A percentile compares a stretch with the other conserved stretches of the same genome.
Evolutionary conservation across 2,888 invertebrate genomes (phyloP).

Genomic region (Drosophila gaucha): DNA sequence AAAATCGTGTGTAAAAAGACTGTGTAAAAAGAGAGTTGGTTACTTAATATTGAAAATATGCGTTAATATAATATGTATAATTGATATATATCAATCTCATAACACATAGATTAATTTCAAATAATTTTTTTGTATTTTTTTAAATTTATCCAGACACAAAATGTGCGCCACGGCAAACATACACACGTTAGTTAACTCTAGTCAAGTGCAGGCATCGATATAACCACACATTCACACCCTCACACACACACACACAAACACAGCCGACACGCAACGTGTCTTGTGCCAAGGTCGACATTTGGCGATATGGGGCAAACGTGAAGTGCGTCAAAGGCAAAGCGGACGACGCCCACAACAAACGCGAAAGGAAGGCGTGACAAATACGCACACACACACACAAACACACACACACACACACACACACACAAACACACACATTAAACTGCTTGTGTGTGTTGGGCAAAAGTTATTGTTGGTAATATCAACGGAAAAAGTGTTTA

Average conservation of each 20-base stretch:
- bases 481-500: constrained; percentile 79
- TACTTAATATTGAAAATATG: too few relatives aligned
- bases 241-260: constrained; percentile 1
- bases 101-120: background rate
- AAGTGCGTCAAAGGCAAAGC: constrained; percentile 34
- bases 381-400: background rate
- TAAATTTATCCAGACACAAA: too few relatives aligned
- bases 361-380: constrained; percentile 36
- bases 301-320: constrained; percentile 35
- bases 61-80: too few relatives aligned
- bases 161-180: background rate
- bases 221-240: constrained; percentile 10
- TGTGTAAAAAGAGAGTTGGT: too few relatives aligned
- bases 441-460: constrained; percentile 27
- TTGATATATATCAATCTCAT: background rate
- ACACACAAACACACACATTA: background rate
- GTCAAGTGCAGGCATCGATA: constrained; percentile 22
- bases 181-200: constrained; percentile 1
- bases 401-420: background rate
- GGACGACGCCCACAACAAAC: constrained; percentile 30
- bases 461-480: constrained; percentile 79
- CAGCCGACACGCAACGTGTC: constrained; percentile 7
- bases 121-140: too few relatives aligned
- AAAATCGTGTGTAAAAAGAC: too few relatives aligned
- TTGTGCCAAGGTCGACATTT: constrained; percentile 40